Base-by-base conservation (phyloP, 2,888 invertebrate genomes). In the Petrophora chlorosata region DNA sequence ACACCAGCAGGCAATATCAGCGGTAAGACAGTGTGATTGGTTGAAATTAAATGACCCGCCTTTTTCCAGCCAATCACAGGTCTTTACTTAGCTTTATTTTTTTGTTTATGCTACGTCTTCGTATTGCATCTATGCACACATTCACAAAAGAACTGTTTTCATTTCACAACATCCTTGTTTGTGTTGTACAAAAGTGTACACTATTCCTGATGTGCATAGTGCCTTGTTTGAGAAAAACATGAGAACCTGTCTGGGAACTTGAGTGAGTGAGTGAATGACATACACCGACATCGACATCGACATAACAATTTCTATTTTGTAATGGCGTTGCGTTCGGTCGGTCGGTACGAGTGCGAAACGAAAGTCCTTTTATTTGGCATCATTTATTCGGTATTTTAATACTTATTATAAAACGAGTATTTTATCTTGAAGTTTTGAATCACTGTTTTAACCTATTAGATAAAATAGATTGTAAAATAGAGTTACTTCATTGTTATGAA, bases 41-140 rank as follows among this genome's bases (percentile, higher is more conserved):
- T 64, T 64, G 30, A 80, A 80, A 66, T 90, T 79, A 76, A 88
- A 89, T 70, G 44, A 63, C 81, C 79, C 90, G 90, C 90, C 77
- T 68, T 64, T 65, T 67, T 59, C 53, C 54, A 63, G 53, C 91
- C 91, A 91, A 90, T 88, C 71, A 55, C 44, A 43, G 51, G 45
- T 51, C 65, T 57, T 60, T 73, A 61, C 73, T 77, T 72, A 73
- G 86, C 88, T 85, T 89, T 88, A 85, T 86, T 88, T 87, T n/a
- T 87, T 90, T 90, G 87, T 88, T 86, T 85, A 85, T 85, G 64
- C 72, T 81, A 76, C 70, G 70, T 73, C 70, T 73, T 70, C 65
- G 66, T 67, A 67, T 64, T 74, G 74, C 76, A 77, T 75, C 66
- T 55, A 70, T 73, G 72, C 81, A 82, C 83, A 85, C 84, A 79